Evolutionary conservation across 2,888 invertebrate species (phyloP), one percentile per base, ranked within the genome.

Genomic region (Pogonocherus hispidulus): DNA sequence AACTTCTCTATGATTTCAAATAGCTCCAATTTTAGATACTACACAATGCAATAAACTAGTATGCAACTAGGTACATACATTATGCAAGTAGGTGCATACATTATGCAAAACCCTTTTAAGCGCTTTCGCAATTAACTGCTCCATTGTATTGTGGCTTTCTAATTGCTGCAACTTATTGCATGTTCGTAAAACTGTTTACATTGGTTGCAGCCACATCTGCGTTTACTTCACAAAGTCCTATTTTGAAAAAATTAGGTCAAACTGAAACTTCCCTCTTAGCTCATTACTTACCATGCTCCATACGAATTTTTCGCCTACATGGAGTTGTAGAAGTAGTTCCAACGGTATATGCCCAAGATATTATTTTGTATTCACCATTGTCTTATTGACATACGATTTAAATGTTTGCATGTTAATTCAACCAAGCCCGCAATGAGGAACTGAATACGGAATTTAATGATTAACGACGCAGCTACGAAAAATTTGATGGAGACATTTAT

Each of bases 291-390:
- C 32, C 32, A 23, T 22, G 49, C n/a, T 19, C 44, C 41, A 41
- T 41, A 57, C 63, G 23, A 55, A 67, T 67, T 65, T 67, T 63
- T 71, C 70, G 70, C 70, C 70, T 71, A 71, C 70, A 54, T 66
- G 37, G 44, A 47, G 57, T 56, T 63, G 67, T 62, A 65, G 54
- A 62, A 44, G 46, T 44, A 57, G 52, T 27, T 37, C 56, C 57
- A 64, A 64, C 66, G 66, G 69, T 69, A 62, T 62, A 62, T 37
- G 54, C 62, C n/a, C n/a, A n/a, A n/a, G n/a, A n/a, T n/a, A n/a
- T n/a, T n/a, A n/a, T n/a, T n/a, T n/a, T n/a, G n/a, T 65, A 65
- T 67, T 67, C 70, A 67, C 70, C 52, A 66, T 67, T 70, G 65
- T 62, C 18, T 63, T 44, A 55, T 54, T 52, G 32, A 52, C 32